These are phyloP conservation scores for Atlantisia rogersi DNA, from an alignment of 2,113 vertebrate genomes.

Conservation along the genomic window DNA sequence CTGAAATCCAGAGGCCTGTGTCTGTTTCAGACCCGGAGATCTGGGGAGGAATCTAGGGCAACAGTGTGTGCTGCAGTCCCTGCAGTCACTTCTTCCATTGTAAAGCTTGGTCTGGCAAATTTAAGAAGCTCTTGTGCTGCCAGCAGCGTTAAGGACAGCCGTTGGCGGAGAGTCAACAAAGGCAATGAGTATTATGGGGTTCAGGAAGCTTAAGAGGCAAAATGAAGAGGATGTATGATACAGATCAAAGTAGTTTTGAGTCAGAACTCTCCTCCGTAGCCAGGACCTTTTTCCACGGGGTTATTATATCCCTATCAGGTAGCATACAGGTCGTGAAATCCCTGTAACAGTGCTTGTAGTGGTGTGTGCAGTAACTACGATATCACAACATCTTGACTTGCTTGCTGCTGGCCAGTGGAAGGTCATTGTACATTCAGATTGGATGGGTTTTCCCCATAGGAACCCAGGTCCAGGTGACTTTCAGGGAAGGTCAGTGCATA, in stretches of 20 bases:
- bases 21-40: neutral
- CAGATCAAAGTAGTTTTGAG: neutral
- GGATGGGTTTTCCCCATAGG: neutral
- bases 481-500: neutral
- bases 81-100: neutral
- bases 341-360: neutral
- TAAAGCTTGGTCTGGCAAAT: neutral
- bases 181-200: neutral
- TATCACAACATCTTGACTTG: neutral
- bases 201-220: neutral
- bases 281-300: neutral
- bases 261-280: neutral
- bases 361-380: neutral
- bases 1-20: neutral
- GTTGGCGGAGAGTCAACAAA: neutral
- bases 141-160: neutral
- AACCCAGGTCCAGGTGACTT: neutral
- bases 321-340: neutral
- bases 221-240: neutral
- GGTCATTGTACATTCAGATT: neutral
- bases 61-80: neutral
- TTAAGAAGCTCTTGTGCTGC: neutral
- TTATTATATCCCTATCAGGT: rapidly evolving
- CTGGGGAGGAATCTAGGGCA: neutral
- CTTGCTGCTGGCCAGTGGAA: neutral